Conservation (phyloP, 2,113 vertebrate genomes). For the Psilopogon haemacephalus region DNA sequence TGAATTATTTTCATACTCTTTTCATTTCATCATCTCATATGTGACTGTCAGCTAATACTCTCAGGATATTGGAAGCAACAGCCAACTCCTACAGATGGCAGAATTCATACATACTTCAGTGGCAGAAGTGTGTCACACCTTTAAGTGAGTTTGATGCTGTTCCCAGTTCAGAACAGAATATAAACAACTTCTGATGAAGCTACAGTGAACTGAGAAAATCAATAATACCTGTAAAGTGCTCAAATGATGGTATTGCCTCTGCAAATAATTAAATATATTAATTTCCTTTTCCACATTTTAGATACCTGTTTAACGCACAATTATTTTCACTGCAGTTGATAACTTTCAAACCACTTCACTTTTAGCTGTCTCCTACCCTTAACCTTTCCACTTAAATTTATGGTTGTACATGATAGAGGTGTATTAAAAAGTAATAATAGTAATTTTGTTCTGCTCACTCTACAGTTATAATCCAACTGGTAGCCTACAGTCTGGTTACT, state of each 20-base stretch:
- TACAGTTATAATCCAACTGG: not conserved
- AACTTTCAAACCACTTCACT: slow-evolving; percentile 4
- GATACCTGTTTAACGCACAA: not conserved
- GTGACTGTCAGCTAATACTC: not conserved
- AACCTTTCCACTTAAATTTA: slow-evolving; percentile 21
- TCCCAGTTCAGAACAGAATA: not conserved
- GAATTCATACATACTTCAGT: not conserved
- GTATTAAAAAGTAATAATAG: not conserved
- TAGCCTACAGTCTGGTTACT: not conserved
- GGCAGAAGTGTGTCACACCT: not conserved
- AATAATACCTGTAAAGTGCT: not conserved
- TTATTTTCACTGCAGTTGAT: slow-evolving; percentile 22
- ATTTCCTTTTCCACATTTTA: not conserved
- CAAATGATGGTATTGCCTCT: not conserved
- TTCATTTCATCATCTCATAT: not conserved
- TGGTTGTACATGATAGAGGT: not conserved
- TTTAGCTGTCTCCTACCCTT: not conserved
- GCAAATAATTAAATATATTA: not conserved
- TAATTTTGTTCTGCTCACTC: not conserved
- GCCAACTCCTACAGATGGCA: not conserved
- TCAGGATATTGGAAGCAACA: not conserved
- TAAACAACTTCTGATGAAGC: not conserved
- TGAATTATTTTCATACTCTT: not conserved
- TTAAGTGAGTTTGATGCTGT: not conserved
- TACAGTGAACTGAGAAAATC: not conserved